Base-by-base conservation (phyloP, 2,797 vertebrate genomes). In the Mallotus villosus region DNA sequence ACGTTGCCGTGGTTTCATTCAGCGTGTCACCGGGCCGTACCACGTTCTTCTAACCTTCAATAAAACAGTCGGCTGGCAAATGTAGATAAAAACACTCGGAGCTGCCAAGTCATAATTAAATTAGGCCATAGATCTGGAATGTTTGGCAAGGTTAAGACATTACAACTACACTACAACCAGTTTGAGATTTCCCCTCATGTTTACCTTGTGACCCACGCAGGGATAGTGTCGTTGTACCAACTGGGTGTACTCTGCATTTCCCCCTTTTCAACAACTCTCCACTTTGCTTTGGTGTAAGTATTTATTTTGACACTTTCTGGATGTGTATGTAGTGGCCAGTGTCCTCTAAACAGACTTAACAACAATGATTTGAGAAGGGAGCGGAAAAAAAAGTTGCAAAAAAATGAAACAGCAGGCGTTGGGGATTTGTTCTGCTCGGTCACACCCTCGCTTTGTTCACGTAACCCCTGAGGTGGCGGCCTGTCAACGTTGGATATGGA, bases 381-480 rank as follows among this genome's bases (percentile, higher is more conserved):
- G n/a, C 29, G 27, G 1, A 12, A n/a, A 67, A 55, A 55, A 19
- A 55, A 1, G 49, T 4, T n/a, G 25, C 12, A 5, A n/a, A 57
- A 67, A 29, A 19, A 55, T 0, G 21, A 25, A 67, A 19, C 80
- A 84, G 82, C 82, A 80, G 80, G 81, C 76, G 64, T 74, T 74
- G 81, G 73, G 87, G 90, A 90, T 92, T 90, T 90, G 86, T 92
- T 92, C 89, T 83, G 84, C 86, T 86, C 84, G 86, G 88, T 76
- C 78, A 73, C 75, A 69, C 83, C 12, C 61, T 72, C 69, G 83
- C 74, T 77, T 84, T 78, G 78, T 72, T 78, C 82, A 76, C 77
- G 81, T 82, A 84, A 82, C 77, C 86, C 86, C 86, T 75, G 83
- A 80, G 81, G 83, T 86, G 84, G 76, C 74, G 29, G 83, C 68